Base-by-base conservation (phyloP, 1,140 invertebrate genomes). In the Zaprionus taronus region DNA sequence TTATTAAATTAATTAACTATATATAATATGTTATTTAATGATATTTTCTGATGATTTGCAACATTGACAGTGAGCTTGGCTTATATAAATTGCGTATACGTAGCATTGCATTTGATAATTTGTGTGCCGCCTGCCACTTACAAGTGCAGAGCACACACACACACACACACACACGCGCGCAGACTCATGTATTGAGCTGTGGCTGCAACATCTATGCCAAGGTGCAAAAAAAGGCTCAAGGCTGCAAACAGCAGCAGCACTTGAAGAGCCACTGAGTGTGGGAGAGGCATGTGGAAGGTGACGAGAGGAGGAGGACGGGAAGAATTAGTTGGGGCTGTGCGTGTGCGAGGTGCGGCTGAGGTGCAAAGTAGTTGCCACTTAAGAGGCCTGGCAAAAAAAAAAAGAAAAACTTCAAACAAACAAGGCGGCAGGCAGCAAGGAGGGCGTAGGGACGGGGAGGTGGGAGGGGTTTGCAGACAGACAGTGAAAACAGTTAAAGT, bases 291-390 rank as follows among this genome's bases (percentile, higher is more conserved):
- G 15, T n/a, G 41, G 4, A 44, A 17, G 6, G 41, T 14, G 0
- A 5, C 6, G n/a, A 0, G 5, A 15, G 34, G 11, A n/a, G 41
- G 15, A 15, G 4, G 38, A 7, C 2, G n/a, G 15, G n/a, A 44
- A 44, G 41, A 44, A 44, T 22, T 38, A n/a, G 56, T 49, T 20
- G 24, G 55, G n/a, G 26, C n/a, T 41, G 55, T 55, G 73, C 28
- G 56, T 66, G 62, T 72, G 62, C 66, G 69, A 66, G 60, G 31
- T 34, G 31, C 44, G 68, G 67, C 68, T 61, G 47, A 77, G 69
- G 74, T 77, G 74, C 69, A 77, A 77, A 77, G 74, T 77, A 72
- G 74, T 77, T 77, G 74, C 69, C 74, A 77, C 74, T 77, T 77
- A 77, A 72, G 63, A 49, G 49, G 58, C 57, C 49, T 31, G 7